phyloP scores from a whole-genome alignment of 2,797 vertebrate genomes.

The Chrysocyon brachyurus region DNA sequence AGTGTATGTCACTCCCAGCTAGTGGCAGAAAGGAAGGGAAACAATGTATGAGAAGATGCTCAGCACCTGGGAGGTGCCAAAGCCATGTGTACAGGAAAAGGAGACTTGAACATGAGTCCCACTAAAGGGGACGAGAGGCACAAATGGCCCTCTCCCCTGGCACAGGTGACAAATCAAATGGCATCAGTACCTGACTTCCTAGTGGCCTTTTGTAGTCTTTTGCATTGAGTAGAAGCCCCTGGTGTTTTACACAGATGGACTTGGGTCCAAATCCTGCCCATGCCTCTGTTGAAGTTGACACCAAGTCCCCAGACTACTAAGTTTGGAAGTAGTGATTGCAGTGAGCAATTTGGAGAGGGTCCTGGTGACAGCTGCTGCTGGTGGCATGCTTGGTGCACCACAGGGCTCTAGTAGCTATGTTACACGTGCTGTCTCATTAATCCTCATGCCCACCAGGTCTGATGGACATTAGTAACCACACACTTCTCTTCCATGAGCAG shows the following conservation, averaged over 20 bases:
- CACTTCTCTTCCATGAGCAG: neutral
- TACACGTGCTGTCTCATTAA: fast-evolving
- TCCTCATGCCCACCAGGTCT: neutral
- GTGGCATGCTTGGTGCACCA: fast-evolving
- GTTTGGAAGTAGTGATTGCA: too few species aligned
- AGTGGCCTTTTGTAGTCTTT: neutral
- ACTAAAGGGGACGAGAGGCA: fast-evolving
- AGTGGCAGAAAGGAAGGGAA: neutral
- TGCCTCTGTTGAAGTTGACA: neutral
- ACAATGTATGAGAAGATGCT: neutral
- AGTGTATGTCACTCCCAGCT: neutral
- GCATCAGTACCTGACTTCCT: neutral
- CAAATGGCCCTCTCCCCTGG: fast-evolving
- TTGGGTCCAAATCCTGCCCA: neutral
- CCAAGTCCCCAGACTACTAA: neutral
- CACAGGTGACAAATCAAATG: neutral
- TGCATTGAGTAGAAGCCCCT: neutral
- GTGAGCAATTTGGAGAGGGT: fast-evolving
- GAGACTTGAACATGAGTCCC: fast-evolving
- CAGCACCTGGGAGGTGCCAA: neutral
- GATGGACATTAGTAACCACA: neutral
- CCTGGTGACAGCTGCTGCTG: neutral
- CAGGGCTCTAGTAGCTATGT: fast-evolving
- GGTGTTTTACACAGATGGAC: neutral
- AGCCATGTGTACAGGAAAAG: fast-evolving